Evolutionary conservation across 2,113 vertebrate species (phyloP), one percentile per base, ranked within the genome.

Genomic region (Oncorhynchus nerka): DNA sequence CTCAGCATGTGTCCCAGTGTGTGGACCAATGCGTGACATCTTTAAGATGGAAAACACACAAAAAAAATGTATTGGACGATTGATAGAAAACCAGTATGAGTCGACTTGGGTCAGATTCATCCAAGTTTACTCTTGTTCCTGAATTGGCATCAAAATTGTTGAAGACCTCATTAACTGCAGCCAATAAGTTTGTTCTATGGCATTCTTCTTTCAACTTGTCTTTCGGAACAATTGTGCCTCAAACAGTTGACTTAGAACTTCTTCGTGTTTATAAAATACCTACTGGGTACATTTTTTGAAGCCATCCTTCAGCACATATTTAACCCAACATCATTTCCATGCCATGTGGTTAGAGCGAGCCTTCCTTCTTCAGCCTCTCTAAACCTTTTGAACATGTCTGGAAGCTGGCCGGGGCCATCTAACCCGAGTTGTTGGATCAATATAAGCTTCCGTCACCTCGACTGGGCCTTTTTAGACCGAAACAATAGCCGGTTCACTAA

Each of bases 361-460:
- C 85, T 9, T 62, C 90, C 90, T 92, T 88, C 86, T 83, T 92
- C 89, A 90, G 85, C 86, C 87, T 72, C 81, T 87, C 86, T 82
- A 86, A 89, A 87, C n/a, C 83, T 75, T 93, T 93, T 93, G 90
- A 93, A 88, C 19, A 2, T 62, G 7, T 81, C 20, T 92, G 88
- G 92, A 93, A 89, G 91, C 90, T 80, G 84, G 84, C 79, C 79
- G 81, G 73, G 89, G 88, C 89, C 89, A 88, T 91, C 90, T 74
- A 89, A 87, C 88, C 89, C 78, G 51, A 85, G 86, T 90, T 92
- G 92, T 91, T 90, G 87, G 90, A 91, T 93, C 92, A 93, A 91
- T 93, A 92, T 88, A 90, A 84, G 90, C 90, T 87, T 94, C 91
- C 89, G 90, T 90, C 90, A 94, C 84, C 85, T 86, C 81, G 86